These are phyloP conservation scores for Spea multiplicata DNA, from an alignment of 2,113 vertebrate species.

Conservation along the genomic window DNA sequence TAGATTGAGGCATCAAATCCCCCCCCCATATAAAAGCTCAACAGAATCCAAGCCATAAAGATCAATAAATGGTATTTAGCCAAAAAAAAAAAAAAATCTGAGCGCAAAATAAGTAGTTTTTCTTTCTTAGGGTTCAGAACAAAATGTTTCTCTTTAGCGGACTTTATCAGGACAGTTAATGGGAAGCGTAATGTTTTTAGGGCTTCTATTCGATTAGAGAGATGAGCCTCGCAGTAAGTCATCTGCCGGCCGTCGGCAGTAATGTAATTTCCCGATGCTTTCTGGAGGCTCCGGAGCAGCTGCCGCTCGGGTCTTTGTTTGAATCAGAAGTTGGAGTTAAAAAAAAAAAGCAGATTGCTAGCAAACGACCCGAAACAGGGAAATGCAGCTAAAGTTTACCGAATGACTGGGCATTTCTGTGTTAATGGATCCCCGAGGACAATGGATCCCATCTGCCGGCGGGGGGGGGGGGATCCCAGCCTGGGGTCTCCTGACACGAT, in stretches of 20 bases:
- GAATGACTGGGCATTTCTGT: slow-evolving; percentile 4
- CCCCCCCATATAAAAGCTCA: too few species aligned
- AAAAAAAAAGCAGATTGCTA: slow-evolving; percentile 22
- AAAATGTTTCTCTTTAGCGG: too few species aligned
- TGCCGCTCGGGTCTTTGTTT: slow-evolving; percentile 9
- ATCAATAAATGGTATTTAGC: too few species aligned
- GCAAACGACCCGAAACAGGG: not conserved
- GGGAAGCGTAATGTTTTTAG: not conserved
- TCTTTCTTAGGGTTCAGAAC: too few species aligned
- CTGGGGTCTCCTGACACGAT: too few species aligned
- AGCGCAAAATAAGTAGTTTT: too few species aligned
- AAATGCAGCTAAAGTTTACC: too few species aligned
- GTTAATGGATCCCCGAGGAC: slow-evolving; percentile 14
- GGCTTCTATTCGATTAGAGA: not conserved
- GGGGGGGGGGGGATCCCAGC: not conserved
- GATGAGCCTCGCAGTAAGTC: not conserved
- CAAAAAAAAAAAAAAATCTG: too few species aligned
- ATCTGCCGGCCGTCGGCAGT: slow-evolving; percentile 26
- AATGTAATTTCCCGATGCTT: slow-evolving; percentile 9
- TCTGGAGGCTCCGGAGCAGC: slow-evolving; percentile 7
- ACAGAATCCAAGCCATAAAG: too few species aligned
- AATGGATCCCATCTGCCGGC: slow-evolving; percentile 6
- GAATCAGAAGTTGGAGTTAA: slow-evolving; percentile 28
- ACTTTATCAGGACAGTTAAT: too few species aligned
- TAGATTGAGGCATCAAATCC: too few species aligned